Evolutionary conservation across 1,140 invertebrate species (phyloP), one percentile per base, ranked within the genome.

Genomic region (Eriocheir sinensis): DNA sequence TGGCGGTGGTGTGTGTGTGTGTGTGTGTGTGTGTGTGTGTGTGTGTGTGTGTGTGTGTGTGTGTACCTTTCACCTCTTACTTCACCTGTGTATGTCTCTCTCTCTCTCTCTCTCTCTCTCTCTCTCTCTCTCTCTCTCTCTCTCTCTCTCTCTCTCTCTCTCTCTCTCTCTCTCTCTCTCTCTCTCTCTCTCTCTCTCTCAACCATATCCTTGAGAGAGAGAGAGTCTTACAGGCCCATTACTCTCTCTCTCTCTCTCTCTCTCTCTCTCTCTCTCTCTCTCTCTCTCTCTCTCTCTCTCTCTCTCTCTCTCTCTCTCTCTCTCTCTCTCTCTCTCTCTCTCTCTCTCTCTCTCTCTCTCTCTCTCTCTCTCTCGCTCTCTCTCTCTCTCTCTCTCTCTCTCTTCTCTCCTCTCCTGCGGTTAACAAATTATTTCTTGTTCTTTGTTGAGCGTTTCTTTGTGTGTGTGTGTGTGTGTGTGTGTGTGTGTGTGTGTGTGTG

Each of bases 191-290:
- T 72, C 60, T 15, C 60, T 72, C 12, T 17, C 17, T 38, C 15
- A 30, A 38, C 15, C 2, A 38, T 30, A 30, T 21, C 36, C 17
- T 89, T 38, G 41, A 41, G 40, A 72, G 12, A n/a, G 12, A 15
- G 60, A n/a, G n/a, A 72, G 60, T 15, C n/a, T 15, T 72, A 72
- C 60, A 36, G 32, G 30, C 36, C 85, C 85, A 36, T 30, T 83
- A 27, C 4, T 34, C 88, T 30, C 41, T 30, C 36, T 89, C 27
- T 89, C 32, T 89, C 36, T 21, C 48, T 48, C 27, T 44, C n/a
- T 89, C 41, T 41, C 88, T 40, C 88, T 44, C 48, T 89, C 88
- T 89, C 48, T 48, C 40, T 32, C 27, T 40, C 36, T 88, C 41
- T 88, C 32, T n/a, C 85, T 44, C 48, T 44, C 30, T 89, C 30